phyloP scores from a whole-genome alignment of 2,797 vertebrate genomes.

The Danionella dracula region DNA sequence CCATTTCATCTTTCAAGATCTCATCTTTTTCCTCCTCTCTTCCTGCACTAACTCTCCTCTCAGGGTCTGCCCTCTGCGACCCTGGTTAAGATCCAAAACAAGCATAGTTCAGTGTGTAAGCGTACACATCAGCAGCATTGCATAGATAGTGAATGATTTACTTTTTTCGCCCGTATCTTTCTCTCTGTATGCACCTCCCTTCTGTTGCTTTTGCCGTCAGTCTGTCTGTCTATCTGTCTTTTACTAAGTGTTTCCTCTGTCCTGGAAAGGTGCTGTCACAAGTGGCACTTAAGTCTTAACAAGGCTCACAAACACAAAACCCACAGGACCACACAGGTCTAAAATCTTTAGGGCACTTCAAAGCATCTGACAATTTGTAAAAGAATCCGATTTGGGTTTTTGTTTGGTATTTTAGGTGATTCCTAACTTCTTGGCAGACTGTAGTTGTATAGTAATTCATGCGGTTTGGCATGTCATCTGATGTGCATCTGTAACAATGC shows the following conservation, averaged over 20 bases:
- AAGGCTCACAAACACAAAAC: constrained; percentile 49
- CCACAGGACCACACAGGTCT: constrained; percentile 18
- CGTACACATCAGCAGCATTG: constrained; percentile 46
- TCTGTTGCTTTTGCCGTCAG: constrained; percentile 46
- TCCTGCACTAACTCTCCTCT: constrained; percentile 55
- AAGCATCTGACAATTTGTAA: constrained; percentile 43
- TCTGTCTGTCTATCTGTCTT: constrained; percentile 41
- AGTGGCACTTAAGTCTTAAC: constrained; percentile 58
- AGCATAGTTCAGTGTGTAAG: constrained; percentile 28
- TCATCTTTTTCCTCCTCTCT: constrained; percentile 70
- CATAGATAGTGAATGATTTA: constrained; percentile 33
- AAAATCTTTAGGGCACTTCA: constrained; percentile 38
- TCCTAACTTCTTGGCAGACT: constrained; percentile 42
- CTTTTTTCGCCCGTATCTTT: constrained; percentile 36
- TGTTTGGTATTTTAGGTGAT: not conserved
- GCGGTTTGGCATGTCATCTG: constrained; percentile 58
- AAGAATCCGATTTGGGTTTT: constrained; percentile 19
- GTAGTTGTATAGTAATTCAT: constrained; percentile 44
- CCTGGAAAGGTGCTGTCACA: constrained; percentile 47
- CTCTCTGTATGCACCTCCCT: constrained; percentile 44
- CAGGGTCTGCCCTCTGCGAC: constrained; percentile 25
- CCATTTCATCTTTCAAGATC: constrained; percentile 72
- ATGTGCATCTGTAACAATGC: constrained; percentile 48
- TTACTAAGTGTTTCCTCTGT: constrained; percentile 45
- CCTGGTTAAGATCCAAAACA: constrained; percentile 23